phyloP scores from a whole-genome alignment of 2,113 vertebrate species.

The Anarhynchus alexandrinus region DNA sequence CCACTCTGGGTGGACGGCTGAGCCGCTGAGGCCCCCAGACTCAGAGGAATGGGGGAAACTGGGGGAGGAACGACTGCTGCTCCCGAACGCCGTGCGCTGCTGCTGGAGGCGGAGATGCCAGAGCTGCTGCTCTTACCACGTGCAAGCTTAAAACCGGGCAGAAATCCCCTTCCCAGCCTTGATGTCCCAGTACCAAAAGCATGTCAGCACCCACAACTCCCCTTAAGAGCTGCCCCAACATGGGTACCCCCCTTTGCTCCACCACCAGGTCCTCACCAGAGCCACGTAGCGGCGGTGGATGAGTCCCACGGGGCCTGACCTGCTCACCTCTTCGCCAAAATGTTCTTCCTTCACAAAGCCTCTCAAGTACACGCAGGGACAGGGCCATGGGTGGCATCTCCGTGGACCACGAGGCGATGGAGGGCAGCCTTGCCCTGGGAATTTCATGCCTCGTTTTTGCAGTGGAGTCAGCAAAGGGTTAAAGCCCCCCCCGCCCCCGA shows the following conservation, averaged over 20 bases:
- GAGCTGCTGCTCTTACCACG: background rate
- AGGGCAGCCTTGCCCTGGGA: background rate
- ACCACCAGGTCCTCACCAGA: background rate
- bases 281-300: too few species aligned
- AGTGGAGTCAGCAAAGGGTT: background rate
- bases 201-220: background rate
- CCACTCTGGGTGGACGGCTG: rapidly evolving
- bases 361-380: background rate
- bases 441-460: background rate
- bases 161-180: background rate
- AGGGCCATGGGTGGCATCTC: background rate
- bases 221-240: background rate
- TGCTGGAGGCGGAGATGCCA: too few species aligned
- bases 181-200: background rate
- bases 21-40: background rate
- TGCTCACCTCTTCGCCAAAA: background rate
- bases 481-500: rapidly evolving
- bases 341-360: background rate
- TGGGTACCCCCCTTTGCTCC: rapidly evolving
- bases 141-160: background rate
- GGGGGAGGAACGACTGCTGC: too few species aligned
- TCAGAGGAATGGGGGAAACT: background rate
- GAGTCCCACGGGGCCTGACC: background rate
- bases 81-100: too few species aligned
- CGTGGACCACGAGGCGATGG: rapidly evolving